Evolutionary conservation across 2,888 invertebrate species (phyloP).

Genomic region (Phaedon cochleariae): DNA sequence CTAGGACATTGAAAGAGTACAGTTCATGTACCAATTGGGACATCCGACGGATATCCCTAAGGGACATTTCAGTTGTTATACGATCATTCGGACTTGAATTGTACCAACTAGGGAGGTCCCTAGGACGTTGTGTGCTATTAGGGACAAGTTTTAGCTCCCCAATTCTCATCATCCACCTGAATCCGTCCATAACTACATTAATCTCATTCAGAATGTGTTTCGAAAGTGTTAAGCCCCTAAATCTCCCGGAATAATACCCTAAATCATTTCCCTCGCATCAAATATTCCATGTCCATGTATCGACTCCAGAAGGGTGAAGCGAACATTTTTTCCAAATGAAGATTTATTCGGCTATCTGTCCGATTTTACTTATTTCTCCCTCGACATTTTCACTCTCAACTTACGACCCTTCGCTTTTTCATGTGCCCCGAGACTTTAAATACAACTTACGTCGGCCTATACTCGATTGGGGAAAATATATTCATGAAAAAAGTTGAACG

Average conservation of each 20-base stretch:
- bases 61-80: no score
- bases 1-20: no score
- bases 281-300: constrained; percentile 7
- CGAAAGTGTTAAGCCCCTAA: background rate
- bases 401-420: constrained; percentile 17
- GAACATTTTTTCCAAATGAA: constrained; percentile 22
- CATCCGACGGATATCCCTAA: no score
- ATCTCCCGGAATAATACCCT: background rate
- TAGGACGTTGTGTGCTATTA: no score
- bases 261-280: constrained; percentile 1
- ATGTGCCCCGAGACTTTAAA: background rate
- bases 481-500: constrained; percentile 7
- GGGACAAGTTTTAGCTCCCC: no score
- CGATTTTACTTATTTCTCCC: constrained; percentile 23
- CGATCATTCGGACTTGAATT: no score
- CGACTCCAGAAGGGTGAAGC: constrained; percentile 7
- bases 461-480: constrained; percentile 9
- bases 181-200: no score
- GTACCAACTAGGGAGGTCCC: no score
- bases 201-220: no score
- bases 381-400: constrained; percentile 16
- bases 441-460: constrained; percentile 10
- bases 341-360: constrained; percentile 21
- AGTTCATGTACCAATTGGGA: no score
- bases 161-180: no score